phyloP scores from a whole-genome alignment of 2,113 vertebrate species.

The Aegithalos caudatus region DNA sequence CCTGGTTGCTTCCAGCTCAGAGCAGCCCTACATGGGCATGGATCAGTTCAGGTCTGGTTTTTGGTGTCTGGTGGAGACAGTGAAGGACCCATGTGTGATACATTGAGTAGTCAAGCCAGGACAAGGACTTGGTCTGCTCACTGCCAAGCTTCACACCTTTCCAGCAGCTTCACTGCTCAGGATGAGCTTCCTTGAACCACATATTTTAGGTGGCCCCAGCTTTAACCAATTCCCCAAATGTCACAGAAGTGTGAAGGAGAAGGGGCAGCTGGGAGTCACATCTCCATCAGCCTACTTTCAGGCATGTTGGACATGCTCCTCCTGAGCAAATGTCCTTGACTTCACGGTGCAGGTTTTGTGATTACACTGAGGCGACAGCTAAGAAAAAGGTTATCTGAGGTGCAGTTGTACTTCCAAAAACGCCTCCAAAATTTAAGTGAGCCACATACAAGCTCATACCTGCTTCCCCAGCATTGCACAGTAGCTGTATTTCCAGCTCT shows the following conservation, averaged over 20 bases:
- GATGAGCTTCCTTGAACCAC: not conserved
- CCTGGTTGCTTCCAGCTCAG: not conserved
- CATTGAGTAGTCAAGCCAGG: not conserved
- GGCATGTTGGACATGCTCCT: rapidly evolving
- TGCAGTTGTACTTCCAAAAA: not conserved
- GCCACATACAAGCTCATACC: rapidly evolving
- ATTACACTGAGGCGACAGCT: not conserved
- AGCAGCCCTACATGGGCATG: rapidly evolving
- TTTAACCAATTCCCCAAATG: rapidly evolving
- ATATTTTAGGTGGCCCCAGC: not conserved
- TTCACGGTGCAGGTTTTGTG: not conserved
- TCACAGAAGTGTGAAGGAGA: rapidly evolving
- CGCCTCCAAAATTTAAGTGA: not conserved
- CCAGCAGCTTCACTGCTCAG: not conserved
- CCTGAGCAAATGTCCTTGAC: rapidly evolving
- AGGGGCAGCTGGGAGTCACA: not conserved
- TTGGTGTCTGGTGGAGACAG: not conserved
- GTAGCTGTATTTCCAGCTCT: not conserved
- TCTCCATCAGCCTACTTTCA: not conserved
- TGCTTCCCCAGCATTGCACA: not conserved
- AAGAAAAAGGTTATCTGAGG: not conserved
- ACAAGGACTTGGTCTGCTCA: not conserved
- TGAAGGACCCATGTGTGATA: rapidly evolving
- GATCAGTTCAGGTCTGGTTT: not conserved
- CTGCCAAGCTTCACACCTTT: not conserved